Conservation (phyloP, 2,113 vertebrate species). For the Chaetodon trifascialis region DNA sequence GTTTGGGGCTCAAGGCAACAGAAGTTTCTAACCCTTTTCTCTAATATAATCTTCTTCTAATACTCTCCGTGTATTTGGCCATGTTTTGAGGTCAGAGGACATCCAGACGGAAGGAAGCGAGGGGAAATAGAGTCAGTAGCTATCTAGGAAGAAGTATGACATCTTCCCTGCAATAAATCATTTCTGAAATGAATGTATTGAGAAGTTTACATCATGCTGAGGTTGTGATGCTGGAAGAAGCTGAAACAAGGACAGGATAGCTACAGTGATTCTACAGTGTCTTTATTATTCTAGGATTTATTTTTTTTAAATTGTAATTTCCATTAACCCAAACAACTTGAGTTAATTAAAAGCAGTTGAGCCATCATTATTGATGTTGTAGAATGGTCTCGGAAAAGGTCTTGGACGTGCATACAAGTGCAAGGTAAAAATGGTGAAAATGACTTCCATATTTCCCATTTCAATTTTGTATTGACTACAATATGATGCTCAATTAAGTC, state of each 20-base stretch:
- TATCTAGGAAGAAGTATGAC: slow-evolving; percentile 37
- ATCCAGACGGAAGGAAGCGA: slow-evolving; percentile 21
- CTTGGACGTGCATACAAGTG: neutral
- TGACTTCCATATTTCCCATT: neutral
- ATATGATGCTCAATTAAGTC: too few relatives aligned
- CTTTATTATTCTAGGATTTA: too few relatives aligned
- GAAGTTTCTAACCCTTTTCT: slow-evolving; percentile 62
- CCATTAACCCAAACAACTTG: neutral
- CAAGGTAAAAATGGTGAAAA: neutral
- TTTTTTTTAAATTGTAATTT: neutral
- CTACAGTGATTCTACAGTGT: neutral
- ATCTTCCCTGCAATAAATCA: slow-evolving; percentile 68
- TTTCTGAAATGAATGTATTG: slow-evolving; percentile 32
- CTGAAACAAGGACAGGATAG: slow-evolving; percentile 8
- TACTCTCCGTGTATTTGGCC: slow-evolving; percentile 56
- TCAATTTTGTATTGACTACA: neutral
- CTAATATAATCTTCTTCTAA: slow-evolving; percentile 71
- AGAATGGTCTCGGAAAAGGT: neutral
- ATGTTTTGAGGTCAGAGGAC: slow-evolving; percentile 66
- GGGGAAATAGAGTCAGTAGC: slow-evolving; percentile 47
- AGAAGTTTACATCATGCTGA: slow-evolving; percentile 29
- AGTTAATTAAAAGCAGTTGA: neutral
- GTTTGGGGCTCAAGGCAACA: slow-evolving; percentile 71
- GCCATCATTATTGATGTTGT: neutral
- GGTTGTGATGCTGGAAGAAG: slow-evolving; percentile 12